Evolutionary conservation across 2,888 invertebrate genomes (phyloP).

Genomic region (Phrixothrix hirtus): DNA sequence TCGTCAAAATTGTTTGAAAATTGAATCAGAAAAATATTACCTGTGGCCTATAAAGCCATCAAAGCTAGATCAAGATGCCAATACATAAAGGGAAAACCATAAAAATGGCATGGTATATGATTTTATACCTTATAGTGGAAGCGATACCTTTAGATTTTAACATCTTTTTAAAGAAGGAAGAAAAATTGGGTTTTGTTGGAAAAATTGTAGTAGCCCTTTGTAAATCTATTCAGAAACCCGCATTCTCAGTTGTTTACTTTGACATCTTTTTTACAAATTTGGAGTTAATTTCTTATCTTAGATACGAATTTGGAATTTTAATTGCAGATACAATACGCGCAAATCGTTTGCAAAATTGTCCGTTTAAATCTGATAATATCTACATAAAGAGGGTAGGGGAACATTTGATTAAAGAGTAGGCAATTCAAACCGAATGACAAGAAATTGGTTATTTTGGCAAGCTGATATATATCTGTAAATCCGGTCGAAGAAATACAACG

Average conservation of each 20-base stretch:
- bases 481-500: background rate
- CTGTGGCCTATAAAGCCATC: background rate
- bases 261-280: slow-evolving; percentile 35
- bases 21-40: too few relatives aligned
- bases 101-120: slow-evolving; percentile 22
- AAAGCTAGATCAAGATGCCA: background rate
- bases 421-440: slow-evolving; percentile 20
- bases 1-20: too few relatives aligned
- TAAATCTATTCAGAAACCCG: slow-evolving; percentile 22
- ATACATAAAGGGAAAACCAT: background rate
- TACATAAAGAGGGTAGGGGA: slow-evolving; percentile 24
- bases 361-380: slow-evolving; percentile 12
- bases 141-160: slow-evolving; percentile 26
- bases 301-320: slow-evolving; percentile 13
- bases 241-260: slow-evolving; percentile 31
- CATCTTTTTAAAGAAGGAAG: slow-evolving; percentile 15
- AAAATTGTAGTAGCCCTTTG: slow-evolving; percentile 18
- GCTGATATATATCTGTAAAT: slow-evolving; percentile 7
- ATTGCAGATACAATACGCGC: slow-evolving; percentile 11
- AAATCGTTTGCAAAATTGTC: slow-evolving; percentile 15
- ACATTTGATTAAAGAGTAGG: slow-evolving; percentile 22
- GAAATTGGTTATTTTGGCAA: slow-evolving; percentile 33
- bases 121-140: slow-evolving; percentile 27
- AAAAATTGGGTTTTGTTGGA: slow-evolving; percentile 5
- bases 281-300: slow-evolving; percentile 16